These are phyloP conservation scores for Trisateles emortualis DNA, from an alignment of 2,888 invertebrate species.

Conservation along the genomic window DNA sequence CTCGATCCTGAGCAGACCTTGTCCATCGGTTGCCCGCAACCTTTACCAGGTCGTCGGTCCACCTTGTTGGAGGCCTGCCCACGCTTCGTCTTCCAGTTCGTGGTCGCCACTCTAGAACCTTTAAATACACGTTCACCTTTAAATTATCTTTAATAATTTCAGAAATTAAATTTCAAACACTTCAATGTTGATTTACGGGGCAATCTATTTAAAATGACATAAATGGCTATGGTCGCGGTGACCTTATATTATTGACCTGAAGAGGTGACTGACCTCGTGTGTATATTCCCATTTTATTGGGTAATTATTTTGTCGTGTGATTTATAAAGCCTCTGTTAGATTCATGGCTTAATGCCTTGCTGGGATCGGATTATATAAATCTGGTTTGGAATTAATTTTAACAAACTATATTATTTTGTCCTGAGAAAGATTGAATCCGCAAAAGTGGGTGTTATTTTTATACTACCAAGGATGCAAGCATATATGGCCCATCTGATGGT, in stretches of 20 bases:
- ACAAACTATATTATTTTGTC: too few species aligned
- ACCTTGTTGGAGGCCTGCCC: too few species aligned
- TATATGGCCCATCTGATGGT: too few species aligned
- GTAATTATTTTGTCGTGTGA: constrained; percentile 62
- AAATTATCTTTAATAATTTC: constrained; percentile 10
- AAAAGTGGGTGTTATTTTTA: too few species aligned
- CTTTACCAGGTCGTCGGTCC: too few species aligned
- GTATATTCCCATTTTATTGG: constrained; percentile 59
- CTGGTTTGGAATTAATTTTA: constrained; percentile 26
- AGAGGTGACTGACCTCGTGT: constrained; percentile 38
- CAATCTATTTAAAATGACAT: constrained; percentile 29
- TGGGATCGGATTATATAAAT: constrained; percentile 36
- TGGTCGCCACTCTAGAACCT: too few species aligned
- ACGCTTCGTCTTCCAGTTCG: too few species aligned
- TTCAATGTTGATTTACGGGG: constrained; percentile 37
- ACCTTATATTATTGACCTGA: constrained; percentile 33
- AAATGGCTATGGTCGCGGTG: constrained; percentile 24
- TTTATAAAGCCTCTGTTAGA: constrained; percentile 56
- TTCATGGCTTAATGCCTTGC: constrained; percentile 49
- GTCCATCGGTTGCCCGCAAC: too few species aligned
- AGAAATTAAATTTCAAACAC: constrained; percentile 13
- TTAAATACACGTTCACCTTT: background rate
- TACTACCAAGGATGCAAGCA: too few species aligned
- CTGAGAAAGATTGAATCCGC: too few species aligned
- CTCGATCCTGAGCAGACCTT: too few species aligned